A percentile compares a stretch with the other conserved stretches of the same genome.
Conservation (phyloP, 37 sponge, comb jelly and placozoan genomes). For the Eunapius fragilis region DNA sequence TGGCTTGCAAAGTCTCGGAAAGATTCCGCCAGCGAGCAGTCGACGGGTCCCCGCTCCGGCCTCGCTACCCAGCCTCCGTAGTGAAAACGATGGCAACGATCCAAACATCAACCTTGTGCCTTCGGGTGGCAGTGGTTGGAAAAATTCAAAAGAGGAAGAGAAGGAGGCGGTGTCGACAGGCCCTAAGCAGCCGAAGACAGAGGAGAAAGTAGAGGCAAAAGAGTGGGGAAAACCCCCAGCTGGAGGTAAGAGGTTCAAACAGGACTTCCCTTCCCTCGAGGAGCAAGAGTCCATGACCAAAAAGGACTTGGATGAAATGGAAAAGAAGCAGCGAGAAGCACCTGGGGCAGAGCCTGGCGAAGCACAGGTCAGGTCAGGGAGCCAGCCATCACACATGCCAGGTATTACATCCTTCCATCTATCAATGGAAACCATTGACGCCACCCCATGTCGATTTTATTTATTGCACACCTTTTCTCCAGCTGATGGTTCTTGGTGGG, state of each 20-base stretch:
- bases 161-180: constrained; percentile 9
- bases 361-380: neutral
- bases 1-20: constrained; percentile 89
- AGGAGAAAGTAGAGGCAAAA: neutral
- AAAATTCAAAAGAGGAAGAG: constrained; percentile 43
- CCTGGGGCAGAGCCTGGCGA: neutral
- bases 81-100: constrained; percentile 89
- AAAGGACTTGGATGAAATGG: constrained; percentile 53
- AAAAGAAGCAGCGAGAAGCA: constrained; percentile 24
- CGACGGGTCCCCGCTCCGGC: constrained; percentile 90
- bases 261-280: constrained; percentile 70
- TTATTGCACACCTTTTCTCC: neutral
- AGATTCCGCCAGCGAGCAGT: constrained; percentile 39
- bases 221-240: constrained; percentile 5
- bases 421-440: neutral
- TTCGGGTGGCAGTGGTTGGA: constrained; percentile 80
- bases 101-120: constrained; percentile 86
- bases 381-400: neutral
- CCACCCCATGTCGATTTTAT: neutral
- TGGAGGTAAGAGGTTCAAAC: constrained; percentile 28
- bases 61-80: constrained; percentile 81
- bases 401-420: neutral
- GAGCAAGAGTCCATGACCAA: constrained; percentile 57
- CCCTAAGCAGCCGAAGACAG: neutral
- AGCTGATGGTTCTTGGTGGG: neutral